Percentiles rank a stretch among this genome's conserved stretches.
These are phyloP conservation scores for Euzophera pinguis DNA, from an alignment of 2,888 invertebrate species.

Conservation along the genomic window DNA sequence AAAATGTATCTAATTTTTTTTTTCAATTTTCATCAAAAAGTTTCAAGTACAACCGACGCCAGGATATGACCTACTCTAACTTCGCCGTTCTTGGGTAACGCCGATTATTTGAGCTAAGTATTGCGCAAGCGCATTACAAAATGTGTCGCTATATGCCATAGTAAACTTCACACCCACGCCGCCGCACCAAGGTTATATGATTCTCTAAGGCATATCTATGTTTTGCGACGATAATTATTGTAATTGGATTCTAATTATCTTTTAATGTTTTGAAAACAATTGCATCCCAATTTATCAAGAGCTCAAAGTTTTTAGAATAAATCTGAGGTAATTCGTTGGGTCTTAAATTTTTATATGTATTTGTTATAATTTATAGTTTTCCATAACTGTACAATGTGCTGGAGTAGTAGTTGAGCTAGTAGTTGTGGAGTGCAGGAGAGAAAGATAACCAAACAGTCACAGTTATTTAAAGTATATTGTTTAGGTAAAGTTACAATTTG, in stretches of 20 bases:
- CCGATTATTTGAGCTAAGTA: slow-evolving; percentile 43
- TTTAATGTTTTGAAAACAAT: background rate
- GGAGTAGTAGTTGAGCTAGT: too few relatives aligned
- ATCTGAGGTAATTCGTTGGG: too few relatives aligned
- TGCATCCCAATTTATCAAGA: background rate
- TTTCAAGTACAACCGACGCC: background rate
- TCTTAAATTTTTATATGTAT: too few relatives aligned
- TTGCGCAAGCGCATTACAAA: slow-evolving; percentile 55
- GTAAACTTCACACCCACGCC: slow-evolving; percentile 47
- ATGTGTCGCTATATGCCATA: slow-evolving; percentile 38
- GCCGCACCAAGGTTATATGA: slow-evolving; percentile 21
- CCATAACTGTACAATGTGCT: too few relatives aligned
- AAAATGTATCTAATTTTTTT: too few relatives aligned
- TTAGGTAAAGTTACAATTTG: too few relatives aligned
- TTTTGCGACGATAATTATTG: background rate
- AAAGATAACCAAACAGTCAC: too few relatives aligned
- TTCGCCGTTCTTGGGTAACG: slow-evolving; percentile 30
- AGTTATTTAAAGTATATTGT: too few relatives aligned
- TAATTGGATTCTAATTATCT: slow-evolving; percentile 4
- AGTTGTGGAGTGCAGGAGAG: too few relatives aligned
- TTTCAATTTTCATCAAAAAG: background rate
- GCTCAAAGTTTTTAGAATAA: too few relatives aligned
- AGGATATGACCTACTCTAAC: slow-evolving; percentile 14
- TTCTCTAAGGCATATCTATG: background rate
- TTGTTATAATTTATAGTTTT: too few relatives aligned